These are phyloP conservation scores for Leucophenga maculata DNA, from an alignment of 2,888 invertebrate genomes.

Conservation along the genomic window DNA sequence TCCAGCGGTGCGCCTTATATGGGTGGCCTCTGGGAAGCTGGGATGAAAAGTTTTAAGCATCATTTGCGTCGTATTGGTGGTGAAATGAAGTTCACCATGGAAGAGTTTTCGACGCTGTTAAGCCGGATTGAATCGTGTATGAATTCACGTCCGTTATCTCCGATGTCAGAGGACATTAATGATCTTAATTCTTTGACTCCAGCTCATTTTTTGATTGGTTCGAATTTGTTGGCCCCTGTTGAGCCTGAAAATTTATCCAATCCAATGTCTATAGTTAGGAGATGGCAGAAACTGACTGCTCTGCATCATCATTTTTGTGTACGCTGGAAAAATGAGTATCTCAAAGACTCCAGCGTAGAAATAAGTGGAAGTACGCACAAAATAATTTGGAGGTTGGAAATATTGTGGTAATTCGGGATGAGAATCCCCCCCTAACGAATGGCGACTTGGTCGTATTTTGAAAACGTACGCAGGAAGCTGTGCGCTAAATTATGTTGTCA, in stretches of 20 bases:
- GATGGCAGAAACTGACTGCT: slow-evolving; percentile 24
- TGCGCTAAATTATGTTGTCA: no score
- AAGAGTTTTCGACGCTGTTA: no score
- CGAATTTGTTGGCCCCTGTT: background rate
- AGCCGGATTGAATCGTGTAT: no score
- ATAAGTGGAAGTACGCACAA: no score
- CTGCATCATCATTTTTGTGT: slow-evolving; percentile 21
- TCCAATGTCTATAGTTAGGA: slow-evolving; percentile 3
- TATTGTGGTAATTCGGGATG: no score
- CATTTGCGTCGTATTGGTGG: slow-evolving; percentile 23
- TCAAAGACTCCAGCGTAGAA: slow-evolving; percentile 9
- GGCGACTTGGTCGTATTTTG: no score
- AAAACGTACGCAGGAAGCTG: no score
- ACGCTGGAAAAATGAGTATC: slow-evolving; percentile 28
- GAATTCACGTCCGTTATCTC: no score
- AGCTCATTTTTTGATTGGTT: slow-evolving; percentile 23
- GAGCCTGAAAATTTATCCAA: background rate
- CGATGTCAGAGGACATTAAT: slow-evolving; percentile 22
- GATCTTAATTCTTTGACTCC: slow-evolving; percentile 13
- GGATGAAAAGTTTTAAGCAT: slow-evolving; percentile 19
- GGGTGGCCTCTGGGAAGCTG: slow-evolving; percentile 20
- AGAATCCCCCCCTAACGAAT: no score
- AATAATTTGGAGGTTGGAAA: no score
- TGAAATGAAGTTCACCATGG: no score
- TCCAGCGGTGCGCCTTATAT: slow-evolving; percentile 16